Base-by-base conservation (phyloP, 2,113 vertebrate species). In the Dipodomys merriami region DNA sequence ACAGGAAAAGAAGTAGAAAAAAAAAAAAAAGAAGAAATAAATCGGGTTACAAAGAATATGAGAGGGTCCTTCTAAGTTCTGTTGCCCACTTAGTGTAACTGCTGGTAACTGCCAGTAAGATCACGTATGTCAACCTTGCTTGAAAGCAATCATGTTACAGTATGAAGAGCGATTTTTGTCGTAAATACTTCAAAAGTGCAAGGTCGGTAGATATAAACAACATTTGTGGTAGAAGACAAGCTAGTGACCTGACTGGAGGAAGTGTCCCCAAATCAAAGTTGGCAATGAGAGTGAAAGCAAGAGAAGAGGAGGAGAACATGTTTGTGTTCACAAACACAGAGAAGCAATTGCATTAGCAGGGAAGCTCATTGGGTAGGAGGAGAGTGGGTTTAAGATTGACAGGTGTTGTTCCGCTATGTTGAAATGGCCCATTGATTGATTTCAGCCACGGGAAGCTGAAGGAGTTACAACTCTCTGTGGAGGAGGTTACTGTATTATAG, bases 371-470 rank as follows among this genome's bases (percentile, higher is more conserved):
- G 27, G 1, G 27, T 53, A 88, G 23, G 4, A 39, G 57, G 86
- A 64, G 35, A 81, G 81, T 65, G 13, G 22, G 7, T 25, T 53
- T 69, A 30, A 74, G 20, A 35, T 11, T 30, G 39, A 25, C 16
- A 77, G 12, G 0, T 64, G 29, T 77, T 29, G 29, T 74, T 73
- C 39, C 80, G 11, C 27, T 85, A 84, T 33, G 20, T 72, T 53
- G 86, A 91, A 65, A 46, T 82, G 53, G 10, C 64, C 27, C 39
- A 77, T 93, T 91, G 68, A 69, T 86, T 83, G 83, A 93, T 67
- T 78, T 53, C 3, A 46, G 6, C 6, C 60, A 1, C 8, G 44
- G 29, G 39, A 83, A 64, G 44, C 71, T 12, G 0, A 39, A 39
- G 81, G 25, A 5, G 4, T 39, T 33, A 76, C 11, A 79, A 15